phyloP scores from a whole-genome alignment of 2,888 invertebrate species.

The Latrodectus elegans region DNA sequence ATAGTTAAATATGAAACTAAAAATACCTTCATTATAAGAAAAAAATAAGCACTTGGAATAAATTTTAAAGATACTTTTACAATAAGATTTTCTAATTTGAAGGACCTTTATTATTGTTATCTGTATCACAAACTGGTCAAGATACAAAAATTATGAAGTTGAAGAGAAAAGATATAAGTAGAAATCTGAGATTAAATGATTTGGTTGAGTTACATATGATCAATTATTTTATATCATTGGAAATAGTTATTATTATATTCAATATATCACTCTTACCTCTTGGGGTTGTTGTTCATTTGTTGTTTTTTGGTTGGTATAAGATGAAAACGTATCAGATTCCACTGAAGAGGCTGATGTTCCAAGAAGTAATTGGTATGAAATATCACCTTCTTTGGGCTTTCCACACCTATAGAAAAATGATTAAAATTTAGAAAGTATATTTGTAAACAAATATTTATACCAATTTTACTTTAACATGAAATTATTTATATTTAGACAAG shows the following conservation, averaged over 20 bases:
- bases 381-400: conserved; percentile 64
- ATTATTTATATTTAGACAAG: too few species aligned
- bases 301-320: conserved; percentile 49
- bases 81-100: too few species aligned
- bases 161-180: neutral
- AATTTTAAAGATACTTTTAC: too few species aligned
- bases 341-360: conserved; percentile 63
- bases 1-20: too few species aligned
- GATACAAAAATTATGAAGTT: neutral
- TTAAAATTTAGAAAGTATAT: neutral
- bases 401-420: conserved; percentile 49
- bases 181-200: neutral
- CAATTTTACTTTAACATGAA: too few species aligned
- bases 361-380: conserved; percentile 59
- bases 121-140: too few species aligned
- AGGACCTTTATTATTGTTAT: too few species aligned
- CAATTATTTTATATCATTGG: too few species aligned
- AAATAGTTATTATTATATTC: too few species aligned
- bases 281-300: conserved; percentile 25
- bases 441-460: neutral
- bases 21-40: too few species aligned
- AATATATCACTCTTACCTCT: conserved; percentile 32
- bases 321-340: conserved; percentile 48
- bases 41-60: too few species aligned
- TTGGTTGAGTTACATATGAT: too few species aligned